A percentile compares a stretch with the other conserved stretches of the same genome.
Evolutionary conservation across 1,140 invertebrate species (phyloP).

Genomic region (Atta cephalotes): DNA sequence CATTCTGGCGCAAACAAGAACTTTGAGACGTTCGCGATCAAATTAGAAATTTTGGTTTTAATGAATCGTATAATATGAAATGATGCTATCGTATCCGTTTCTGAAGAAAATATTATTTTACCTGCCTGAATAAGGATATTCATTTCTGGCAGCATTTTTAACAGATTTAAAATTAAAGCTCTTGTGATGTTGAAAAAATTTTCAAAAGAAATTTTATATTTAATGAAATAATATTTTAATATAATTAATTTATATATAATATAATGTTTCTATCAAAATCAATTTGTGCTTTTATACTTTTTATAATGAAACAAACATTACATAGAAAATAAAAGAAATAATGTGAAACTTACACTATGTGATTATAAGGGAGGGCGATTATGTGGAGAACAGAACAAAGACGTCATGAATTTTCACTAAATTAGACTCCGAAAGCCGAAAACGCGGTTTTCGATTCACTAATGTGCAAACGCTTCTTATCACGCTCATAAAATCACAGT

Average conservation of each 20-base stretch:
- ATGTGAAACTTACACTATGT: not conserved
- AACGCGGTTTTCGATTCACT: conserved; percentile 13
- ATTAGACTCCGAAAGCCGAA: not conserved
- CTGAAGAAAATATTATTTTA: not conserved
- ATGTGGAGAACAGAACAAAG: conserved; percentile 20
- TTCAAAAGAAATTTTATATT: not conserved
- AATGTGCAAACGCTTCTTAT: conserved; percentile 18
- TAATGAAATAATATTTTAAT: too few relatives aligned
- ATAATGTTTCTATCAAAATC: not conserved
- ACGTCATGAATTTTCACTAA: conserved; percentile 18
- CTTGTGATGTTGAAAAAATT: not conserved
- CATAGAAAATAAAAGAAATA: not conserved
- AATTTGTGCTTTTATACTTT: not conserved
- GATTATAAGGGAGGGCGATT: not conserved
- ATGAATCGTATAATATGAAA: not conserved
- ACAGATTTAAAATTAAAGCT: not conserved
- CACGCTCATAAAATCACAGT: conserved; percentile 10
- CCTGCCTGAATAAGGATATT: not conserved
- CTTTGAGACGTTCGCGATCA: not conserved
- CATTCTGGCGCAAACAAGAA: not conserved
- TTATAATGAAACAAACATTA: not conserved
- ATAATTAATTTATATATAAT: not conserved
- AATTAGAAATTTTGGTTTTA: conserved; percentile 27
- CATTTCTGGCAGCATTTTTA: not conserved
- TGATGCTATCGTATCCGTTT: conserved; percentile 1